Evolutionary conservation across 2,888 invertebrate species (phyloP), one percentile per base, ranked within the genome.

Genomic region (Rhagium mordax): DNA sequence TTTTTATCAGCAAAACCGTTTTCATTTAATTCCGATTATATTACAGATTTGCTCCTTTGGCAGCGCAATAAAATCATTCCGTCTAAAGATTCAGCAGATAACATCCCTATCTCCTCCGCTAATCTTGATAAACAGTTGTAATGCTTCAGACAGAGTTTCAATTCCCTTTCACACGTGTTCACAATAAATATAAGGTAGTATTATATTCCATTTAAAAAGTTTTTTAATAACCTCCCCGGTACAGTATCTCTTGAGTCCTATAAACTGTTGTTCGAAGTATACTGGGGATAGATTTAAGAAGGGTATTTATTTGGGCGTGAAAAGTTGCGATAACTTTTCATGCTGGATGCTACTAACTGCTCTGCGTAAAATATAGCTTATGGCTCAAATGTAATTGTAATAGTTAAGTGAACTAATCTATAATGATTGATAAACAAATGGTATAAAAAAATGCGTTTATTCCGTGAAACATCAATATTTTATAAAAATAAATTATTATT

Each of bases 201-300:
- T 62, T 62, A 62, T 3, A 62, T 62, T 47, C 18, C 18, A 47
- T 62, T 62, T 62, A 62, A 13, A 62, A 62, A 62, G 61, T 62
- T 62, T 62, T 62, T 62, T 62, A 62, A 62, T 62, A 62, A 62
- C 21, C 13, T 62, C 7, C 21, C n/a, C 21, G 10, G 21, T 47
- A 47, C 61, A 62, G 13, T 18, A 21, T 62, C 61, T 21, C 61
- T 48, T 3, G 21, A 41, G 47, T 47, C 48, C 15, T 24, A 47
- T 62, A 62, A 47, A 62, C 20, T 62, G 61, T 48, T 47, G 61
- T 48, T 62, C 48, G 33, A 21, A 61, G 48, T 6, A 47, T n/a
- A 48, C 61, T 24, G 48, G 48, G 15, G 47, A 61, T 5, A 41
- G 20, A 47, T 62, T 62, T 47, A n/a, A 21, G 24, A 62, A 6